These are phyloP conservation scores for Dicrostonyx torquatus DNA, from an alignment of 2,797 vertebrate genomes.

Conservation along the genomic window DNA sequence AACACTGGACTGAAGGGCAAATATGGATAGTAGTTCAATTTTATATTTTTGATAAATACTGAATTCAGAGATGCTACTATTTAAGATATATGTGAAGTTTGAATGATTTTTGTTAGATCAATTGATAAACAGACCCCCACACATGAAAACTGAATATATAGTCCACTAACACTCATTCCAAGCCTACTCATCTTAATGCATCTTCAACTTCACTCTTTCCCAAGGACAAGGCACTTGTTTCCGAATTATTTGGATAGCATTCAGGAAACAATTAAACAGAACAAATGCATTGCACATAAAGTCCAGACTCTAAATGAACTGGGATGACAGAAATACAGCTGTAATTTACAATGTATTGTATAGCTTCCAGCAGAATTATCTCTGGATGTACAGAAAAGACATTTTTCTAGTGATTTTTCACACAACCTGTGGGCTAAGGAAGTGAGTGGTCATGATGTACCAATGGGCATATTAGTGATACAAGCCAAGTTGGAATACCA, in stretches of 20 bases:
- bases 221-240: conserved; percentile 12
- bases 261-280: conserved; percentile 3
- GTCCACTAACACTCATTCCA: neutral
- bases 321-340: neutral
- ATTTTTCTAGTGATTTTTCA: neutral
- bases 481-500: neutral
- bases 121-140: neutral
- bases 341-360: conserved; percentile 5
- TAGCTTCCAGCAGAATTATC: neutral
- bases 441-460: neutral
- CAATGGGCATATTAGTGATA: neutral
- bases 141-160: neutral
- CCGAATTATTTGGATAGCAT: neutral
- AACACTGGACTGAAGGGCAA: neutral
- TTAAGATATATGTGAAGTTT: neutral
- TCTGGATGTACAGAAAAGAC: neutral
- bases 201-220: neutral
- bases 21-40: neutral
- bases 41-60: neutral
- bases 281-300: conserved; percentile 23
- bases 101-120: neutral
- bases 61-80: neutral
- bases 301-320: conserved; percentile 41
- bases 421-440: neutral
- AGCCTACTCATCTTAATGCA: neutral